Conservation (phyloP, 2,113 vertebrate species). For the Amia ocellicauda region DNA sequence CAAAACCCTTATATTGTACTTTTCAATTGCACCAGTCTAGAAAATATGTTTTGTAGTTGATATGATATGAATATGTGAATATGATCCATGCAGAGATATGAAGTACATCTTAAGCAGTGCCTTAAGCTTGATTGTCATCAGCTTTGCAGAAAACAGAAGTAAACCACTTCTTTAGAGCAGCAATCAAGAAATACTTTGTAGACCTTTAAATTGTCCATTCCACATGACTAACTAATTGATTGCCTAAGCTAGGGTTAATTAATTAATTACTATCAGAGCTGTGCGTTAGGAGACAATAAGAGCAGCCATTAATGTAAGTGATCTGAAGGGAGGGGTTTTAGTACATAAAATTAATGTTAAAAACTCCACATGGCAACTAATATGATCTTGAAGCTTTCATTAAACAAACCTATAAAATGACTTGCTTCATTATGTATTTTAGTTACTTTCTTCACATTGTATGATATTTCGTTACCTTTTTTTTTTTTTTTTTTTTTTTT, state of each 20-base stretch:
- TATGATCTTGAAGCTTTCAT: slow-evolving; percentile 86
- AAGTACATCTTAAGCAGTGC: background rate
- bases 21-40: no score
- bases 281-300: slow-evolving; percentile 65
- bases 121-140: background rate
- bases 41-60: no score
- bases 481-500: slow-evolving; percentile 42
- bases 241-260: slow-evolving; percentile 78
- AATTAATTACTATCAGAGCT: slow-evolving; percentile 83
- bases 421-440: slow-evolving; percentile 99
- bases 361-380: slow-evolving; percentile 69
- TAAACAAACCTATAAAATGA: slow-evolving; percentile 98
- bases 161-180: slow-evolving; percentile 27
- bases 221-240: slow-evolving; percentile 74
- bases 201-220: slow-evolving; percentile 60
- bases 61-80: background rate
- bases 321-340: slow-evolving; percentile 61
- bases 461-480: slow-evolving; percentile 74
- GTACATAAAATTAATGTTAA: slow-evolving; percentile 80
- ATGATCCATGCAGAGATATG: background rate
- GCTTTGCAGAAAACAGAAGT: slow-evolving; percentile 1
- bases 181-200: slow-evolving; percentile 39
- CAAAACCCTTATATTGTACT: no score
- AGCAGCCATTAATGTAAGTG: slow-evolving; percentile 59
- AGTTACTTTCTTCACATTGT: slow-evolving; percentile 77